These are phyloP conservation scores for Halictus rubicundus DNA, from an alignment of 1,140 invertebrate genomes.

Conservation along the genomic window DNA sequence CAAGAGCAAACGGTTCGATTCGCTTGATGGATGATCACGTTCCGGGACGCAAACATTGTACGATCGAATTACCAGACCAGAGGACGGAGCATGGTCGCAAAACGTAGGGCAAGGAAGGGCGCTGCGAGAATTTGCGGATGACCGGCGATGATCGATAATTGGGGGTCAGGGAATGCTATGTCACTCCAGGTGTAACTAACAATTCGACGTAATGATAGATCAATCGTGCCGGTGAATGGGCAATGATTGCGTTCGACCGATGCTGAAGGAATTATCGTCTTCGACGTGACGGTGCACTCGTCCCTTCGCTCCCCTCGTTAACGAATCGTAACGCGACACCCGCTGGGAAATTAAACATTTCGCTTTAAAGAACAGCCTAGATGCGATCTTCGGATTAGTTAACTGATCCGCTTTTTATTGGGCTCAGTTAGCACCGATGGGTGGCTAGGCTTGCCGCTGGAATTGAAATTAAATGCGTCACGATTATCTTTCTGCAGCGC, in stretches of 20 bases:
- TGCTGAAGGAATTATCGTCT: slow-evolving; percentile 3
- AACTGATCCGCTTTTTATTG: not conserved
- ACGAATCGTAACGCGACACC: slow-evolving; percentile 8
- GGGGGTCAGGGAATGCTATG: slow-evolving; percentile 2
- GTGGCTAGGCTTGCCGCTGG: too few species aligned
- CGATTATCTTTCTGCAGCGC: too few species aligned
- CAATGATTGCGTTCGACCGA: slow-evolving; percentile 50
- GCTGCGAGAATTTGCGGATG: slow-evolving; percentile 4
- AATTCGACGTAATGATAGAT: slow-evolving; percentile 50
- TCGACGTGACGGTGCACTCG: not conserved
- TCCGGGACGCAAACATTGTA: slow-evolving; percentile 34
- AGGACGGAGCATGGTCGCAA: not conserved
- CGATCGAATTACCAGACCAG: slow-evolving; percentile 42
- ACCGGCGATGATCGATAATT: slow-evolving; percentile 45
- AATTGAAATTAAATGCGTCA: too few species aligned
- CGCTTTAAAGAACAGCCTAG: not conserved
- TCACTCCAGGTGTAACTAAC: slow-evolving; percentile 42
- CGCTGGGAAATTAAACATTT: not conserved
- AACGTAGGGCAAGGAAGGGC: too few species aligned
- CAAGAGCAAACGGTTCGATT: slow-evolving; percentile 40
- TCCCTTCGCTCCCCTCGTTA: slow-evolving; percentile 18
- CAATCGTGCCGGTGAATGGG: slow-evolving; percentile 58
- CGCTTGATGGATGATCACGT: slow-evolving; percentile 51
- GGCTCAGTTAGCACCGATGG: too few species aligned
- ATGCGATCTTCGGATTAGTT: not conserved